These are phyloP conservation scores for Ammodytes dubius DNA, from an alignment of 2,113 vertebrate species.

Conservation along the genomic window DNA sequence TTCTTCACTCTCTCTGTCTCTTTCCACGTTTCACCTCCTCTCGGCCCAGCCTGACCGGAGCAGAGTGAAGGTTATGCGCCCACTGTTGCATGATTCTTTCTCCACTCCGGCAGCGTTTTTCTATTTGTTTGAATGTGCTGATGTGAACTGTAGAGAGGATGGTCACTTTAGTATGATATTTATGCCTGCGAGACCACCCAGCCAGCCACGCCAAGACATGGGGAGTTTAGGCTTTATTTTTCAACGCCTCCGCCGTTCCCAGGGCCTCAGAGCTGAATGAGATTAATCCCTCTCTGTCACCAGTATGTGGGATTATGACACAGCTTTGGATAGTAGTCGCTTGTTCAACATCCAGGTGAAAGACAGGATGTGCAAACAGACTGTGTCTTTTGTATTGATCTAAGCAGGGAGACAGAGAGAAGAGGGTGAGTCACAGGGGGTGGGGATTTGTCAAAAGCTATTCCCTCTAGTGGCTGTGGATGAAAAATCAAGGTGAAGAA, in stretches of 20 bases:
- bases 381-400: slow-evolving; percentile 28
- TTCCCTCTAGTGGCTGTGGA: slow-evolving; percentile 61
- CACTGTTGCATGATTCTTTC: slow-evolving; percentile 38
- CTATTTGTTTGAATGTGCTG: slow-evolving; percentile 80
- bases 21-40: slow-evolving; percentile 41
- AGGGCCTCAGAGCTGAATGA: slow-evolving; percentile 60
- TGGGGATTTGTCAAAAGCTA: slow-evolving; percentile 44
- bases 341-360: slow-evolving; percentile 61
- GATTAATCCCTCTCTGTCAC: slow-evolving; percentile 71
- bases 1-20: slow-evolving; percentile 12
- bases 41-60: slow-evolving; percentile 11
- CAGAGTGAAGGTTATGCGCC: slow-evolving; percentile 18
- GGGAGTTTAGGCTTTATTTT: slow-evolving; percentile 63
- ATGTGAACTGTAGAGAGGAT: slow-evolving; percentile 76
- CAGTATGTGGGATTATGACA: slow-evolving; percentile 53
- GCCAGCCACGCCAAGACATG: slow-evolving; percentile 46
- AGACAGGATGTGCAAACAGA: slow-evolving; percentile 49
- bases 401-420: slow-evolving; percentile 15
- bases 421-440: slow-evolving; percentile 23
- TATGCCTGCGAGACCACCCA: slow-evolving; percentile 83
- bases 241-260: slow-evolving; percentile 78
- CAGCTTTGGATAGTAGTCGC: slow-evolving; percentile 28
- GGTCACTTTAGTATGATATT: slow-evolving; percentile 78
- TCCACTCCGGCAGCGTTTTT: slow-evolving; percentile 21
- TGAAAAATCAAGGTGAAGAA: slow-evolving; percentile 35